Evolutionary conservation across 2,797 vertebrate genomes (phyloP), one percentile per base, ranked within the genome.

Genomic region (Thaleichthys pacificus): DNA sequence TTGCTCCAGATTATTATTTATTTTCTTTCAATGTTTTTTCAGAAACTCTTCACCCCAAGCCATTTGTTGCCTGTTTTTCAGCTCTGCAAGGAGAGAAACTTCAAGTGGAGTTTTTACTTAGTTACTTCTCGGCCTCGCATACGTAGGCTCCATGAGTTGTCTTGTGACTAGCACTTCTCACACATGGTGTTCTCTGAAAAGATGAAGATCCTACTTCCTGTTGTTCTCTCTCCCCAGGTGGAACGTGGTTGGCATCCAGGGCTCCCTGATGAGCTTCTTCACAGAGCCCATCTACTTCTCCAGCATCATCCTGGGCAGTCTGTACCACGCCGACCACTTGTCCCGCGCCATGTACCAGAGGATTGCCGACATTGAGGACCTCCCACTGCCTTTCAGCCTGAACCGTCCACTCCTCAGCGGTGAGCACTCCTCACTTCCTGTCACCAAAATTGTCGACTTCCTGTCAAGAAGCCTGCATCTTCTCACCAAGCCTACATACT

Each of bases 261-360:
- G 97, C 69, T 94, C 96, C 66, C 90, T 98, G 86, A 93, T 98
- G 91, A 96, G 95, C 91, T 93, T 96, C 85, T 96, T 98, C 78
- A 93, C 95, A 19, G 95, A 96, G 85, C 96, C 96, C 65, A 89
- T 98, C 80, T 98, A 98, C 91, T 94, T 97, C 89, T 96, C 96
- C 77, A 98, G 97, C 91, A 95, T 98, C 88, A 96, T 98, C 88
- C 88, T 98, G 92, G 97, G 97, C 72, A 97, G 96, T 87, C 90
- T 98, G 71, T 98, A 98, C 89, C 96, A 98, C 3, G 96, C 95
- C 0, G 95, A 97, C 88, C 97, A 98, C 88, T 95, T 98, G 69
- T 96, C 95, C 83, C 92, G 97, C 69, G 97, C 97, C 86, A 93
- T 95, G 89, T 98, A 98, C 92, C 96, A 97, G 92, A 92, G 97